Base-by-base conservation (phyloP, 2,113 vertebrate species). In the Sander lucioperca region DNA sequence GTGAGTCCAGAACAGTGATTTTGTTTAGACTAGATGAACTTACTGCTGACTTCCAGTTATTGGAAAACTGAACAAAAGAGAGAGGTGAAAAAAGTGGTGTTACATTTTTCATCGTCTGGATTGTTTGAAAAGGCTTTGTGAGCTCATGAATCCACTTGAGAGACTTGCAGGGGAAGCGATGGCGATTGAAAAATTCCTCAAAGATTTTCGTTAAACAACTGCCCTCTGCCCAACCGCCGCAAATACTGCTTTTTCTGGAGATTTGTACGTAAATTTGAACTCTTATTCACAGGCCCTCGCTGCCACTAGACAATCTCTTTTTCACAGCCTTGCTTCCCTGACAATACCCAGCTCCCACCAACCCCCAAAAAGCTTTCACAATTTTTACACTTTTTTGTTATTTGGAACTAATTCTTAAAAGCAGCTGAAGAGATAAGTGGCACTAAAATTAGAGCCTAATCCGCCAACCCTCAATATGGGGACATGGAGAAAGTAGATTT, bases 401-500 rank as follows among this genome's bases (percentile, higher is more conserved):
- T 91, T 93, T 85, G 87, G 85, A 94, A 94, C 90, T 72, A 89
- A 94, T 93, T 93, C 88, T 84, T 84, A 86, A 88, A 91, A 89
- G 88, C 64, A 82, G 86, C 91, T 73, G 86, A 91, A 85, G 85
- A 94, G 86, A 92, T 90, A 90, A 95, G 87, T 88, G 81, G 71
- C 77, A 83, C 91, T 92, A 93, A 92, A 95, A 93, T 95, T 91
- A 90, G 90, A 87, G 87, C 57, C 76, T 90, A 92, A 94, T 94
- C 93, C 91, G 6, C 77, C 86, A 91, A 79, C 85, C 79, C 85
- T 88, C 85, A 88, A 88, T 87, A 88, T 84, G 87, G 76, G 86
- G 90, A 93, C 89, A 93, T 82, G 87, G 85, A 92, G 89, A 91
- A 91, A 92, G 90, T 78, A 93, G 92, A 95, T 95, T 95, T 94